Percentiles rank a stretch among this genome's conserved stretches.
Evolutionary conservation across 2,113 vertebrate genomes (phyloP).

Genomic region (Agapornis roseicollis): DNA sequence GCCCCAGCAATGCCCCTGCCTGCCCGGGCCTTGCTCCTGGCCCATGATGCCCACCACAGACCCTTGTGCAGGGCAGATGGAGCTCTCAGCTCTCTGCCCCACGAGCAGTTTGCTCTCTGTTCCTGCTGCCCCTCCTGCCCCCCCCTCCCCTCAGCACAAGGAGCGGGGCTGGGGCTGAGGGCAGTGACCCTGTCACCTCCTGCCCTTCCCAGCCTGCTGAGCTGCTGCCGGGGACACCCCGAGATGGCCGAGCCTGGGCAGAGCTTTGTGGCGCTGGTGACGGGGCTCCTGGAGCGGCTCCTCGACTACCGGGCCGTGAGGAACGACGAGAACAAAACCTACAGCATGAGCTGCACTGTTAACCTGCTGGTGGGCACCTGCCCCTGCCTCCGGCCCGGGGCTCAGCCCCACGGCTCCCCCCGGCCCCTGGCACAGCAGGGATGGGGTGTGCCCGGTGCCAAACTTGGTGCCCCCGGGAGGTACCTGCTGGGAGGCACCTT

Average conservation of each 20-base stretch:
- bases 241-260: constrained; percentile 34
- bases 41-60: not conserved
- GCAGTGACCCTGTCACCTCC: not conserved
- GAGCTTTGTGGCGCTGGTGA: constrained; percentile 31
- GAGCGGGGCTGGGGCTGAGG: not conserved
- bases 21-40: not conserved
- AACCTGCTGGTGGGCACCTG: constrained; percentile 59
- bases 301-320: constrained; percentile 65
- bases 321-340: constrained; percentile 65
- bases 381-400: too few species aligned
- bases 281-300: constrained; percentile 58
- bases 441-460: not conserved
- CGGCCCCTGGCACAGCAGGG: not conserved
- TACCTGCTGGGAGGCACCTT: not conserved
- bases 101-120: not conserved
- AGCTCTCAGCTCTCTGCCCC: not conserved
- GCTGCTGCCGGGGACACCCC: constrained; percentile 34
- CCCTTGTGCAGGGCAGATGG: rapidly evolving
- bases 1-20: not conserved
- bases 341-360: constrained; percentile 71
- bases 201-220: constrained; percentile 35
- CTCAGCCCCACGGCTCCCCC: rapidly evolving
- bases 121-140: not conserved
- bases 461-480: rapidly evolving
- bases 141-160: not conserved